These are phyloP conservation scores for Myotis lucifugus DNA, from an alignment of 2,113 vertebrate species.

Conservation along the genomic window DNA sequence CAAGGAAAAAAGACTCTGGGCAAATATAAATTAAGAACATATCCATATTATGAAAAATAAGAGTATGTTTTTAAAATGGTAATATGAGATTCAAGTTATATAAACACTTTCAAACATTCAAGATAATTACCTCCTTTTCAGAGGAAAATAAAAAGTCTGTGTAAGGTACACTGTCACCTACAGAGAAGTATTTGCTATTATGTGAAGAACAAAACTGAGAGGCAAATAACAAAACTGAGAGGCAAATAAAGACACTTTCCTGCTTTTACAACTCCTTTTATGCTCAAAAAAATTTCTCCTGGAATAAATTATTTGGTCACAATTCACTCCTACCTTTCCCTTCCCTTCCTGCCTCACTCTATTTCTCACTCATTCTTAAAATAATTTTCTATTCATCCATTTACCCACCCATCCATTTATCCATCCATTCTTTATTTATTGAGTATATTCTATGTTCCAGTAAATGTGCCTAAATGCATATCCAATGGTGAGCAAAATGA, in stretches of 20 bases:
- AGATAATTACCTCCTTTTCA: neutral
- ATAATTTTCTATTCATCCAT: neutral
- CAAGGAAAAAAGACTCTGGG: neutral
- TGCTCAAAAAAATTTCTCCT: neutral
- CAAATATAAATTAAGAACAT: slow-evolving; percentile 38
- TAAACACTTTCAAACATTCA: slow-evolving; percentile 62
- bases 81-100: slow-evolving; percentile 56
- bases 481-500: slow-evolving; percentile 26
- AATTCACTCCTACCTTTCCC: neutral
- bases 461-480: neutral
- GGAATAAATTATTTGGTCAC: neutral
- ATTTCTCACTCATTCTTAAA: slow-evolving; percentile 12
- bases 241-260: neutral
- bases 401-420: neutral
- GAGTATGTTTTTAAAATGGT: neutral
- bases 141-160: neutral
- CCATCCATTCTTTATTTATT: neutral
- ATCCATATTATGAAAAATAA: slow-evolving; percentile 22
- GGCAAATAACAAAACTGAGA: neutral
- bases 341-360: neutral
- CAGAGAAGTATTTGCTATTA: slow-evolving; percentile 44
- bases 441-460: neutral
- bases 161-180: slow-evolving; percentile 20
- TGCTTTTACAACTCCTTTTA: slow-evolving; percentile 33
- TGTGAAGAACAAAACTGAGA: slow-evolving; percentile 17